Evolutionary conservation across 2,888 invertebrate species (phyloP), one percentile per base, ranked within the genome.

Genomic region (Odontothrips loti): DNA sequence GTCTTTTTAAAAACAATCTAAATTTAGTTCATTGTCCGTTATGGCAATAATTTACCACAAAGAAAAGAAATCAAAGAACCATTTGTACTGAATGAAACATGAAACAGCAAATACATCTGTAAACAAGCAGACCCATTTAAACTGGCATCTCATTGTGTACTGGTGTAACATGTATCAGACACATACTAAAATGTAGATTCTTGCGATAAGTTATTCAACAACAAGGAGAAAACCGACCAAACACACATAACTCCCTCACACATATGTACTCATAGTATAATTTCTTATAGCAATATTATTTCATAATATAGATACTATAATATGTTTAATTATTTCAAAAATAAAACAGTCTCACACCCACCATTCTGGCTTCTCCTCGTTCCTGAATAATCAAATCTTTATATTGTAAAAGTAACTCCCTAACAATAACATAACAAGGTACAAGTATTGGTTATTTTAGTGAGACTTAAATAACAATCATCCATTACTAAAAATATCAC

Each of bases 391-490:
- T 86, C 86, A 87, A 86, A 86, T 85, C 87, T 86, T 86, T 87
- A 88, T 88, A 88, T 87, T 87, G 87, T 88, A 87, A 87, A 85
- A 85, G 87, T 86, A 86, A 86, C 86, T 86, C 86, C 87, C 86
- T 88, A 88, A 88, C 87, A 85, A 84, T 85, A 75, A 75, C 68
- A 84, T 85, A 85, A 85, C 84, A 85, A 85, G 85, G 85, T 85
- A 86, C 85, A 84, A 84, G 83, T 84, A 85, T 83, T 84, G 84
- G 84, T 85, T 85, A 86, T 86, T 86, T 88, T 88, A 88, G 88
- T 88, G 88, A 88, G 88, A 88, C 88, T 89, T 88, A 89, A 89
- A 88, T 89, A 89, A 89, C 88, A 89, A 88, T 88, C 88, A 88
- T 89, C 89, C 89, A 88, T 89, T 83, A 83, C 84, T 84, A 85